A percentile compares a stretch with the other conserved stretches of the same genome.
Conservation (phyloP, 2,797 vertebrate genomes). For the Arrhamphus sclerolepis region DNA sequence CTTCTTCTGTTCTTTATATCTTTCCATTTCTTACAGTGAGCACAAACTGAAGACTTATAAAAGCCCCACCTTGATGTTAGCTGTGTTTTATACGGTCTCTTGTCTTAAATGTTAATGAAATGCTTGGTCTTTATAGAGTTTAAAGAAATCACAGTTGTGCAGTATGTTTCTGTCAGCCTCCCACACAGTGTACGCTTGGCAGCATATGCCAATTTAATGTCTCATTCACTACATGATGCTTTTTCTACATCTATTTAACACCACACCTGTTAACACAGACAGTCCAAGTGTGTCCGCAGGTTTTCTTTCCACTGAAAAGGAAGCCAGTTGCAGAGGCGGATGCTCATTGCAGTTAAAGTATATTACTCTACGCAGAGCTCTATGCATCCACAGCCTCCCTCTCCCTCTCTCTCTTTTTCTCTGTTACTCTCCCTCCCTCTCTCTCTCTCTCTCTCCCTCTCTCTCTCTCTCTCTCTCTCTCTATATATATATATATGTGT, state of each 20-base stretch:
- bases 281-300: constrained; percentile 5
- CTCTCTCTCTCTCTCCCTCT: constrained; percentile 62
- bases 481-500: no score
- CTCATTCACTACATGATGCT: constrained; percentile 6
- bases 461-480: no score
- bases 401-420: constrained; percentile 30
- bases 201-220: neutral
- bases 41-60: neutral
- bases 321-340: constrained; percentile 41
- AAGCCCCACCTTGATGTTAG: neutral
- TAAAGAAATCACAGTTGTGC: neutral
- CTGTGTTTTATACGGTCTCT: neutral
- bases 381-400: constrained; percentile 36
- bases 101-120: neutral
- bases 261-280: constrained; percentile 4
- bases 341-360: constrained; percentile 61
- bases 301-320: constrained; percentile 15
- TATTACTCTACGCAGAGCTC: constrained; percentile 58
- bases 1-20: constrained; percentile 1
- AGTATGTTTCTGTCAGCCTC: neutral
- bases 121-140: neutral
- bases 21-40: neutral
- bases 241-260: no score
- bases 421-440: constrained; percentile 42
- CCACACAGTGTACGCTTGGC: neutral